Percentiles rank a stretch among this genome's conserved stretches.
Evolutionary conservation across 2,113 vertebrate species (phyloP).

Genomic region (Nothobranchius kuhntae): DNA sequence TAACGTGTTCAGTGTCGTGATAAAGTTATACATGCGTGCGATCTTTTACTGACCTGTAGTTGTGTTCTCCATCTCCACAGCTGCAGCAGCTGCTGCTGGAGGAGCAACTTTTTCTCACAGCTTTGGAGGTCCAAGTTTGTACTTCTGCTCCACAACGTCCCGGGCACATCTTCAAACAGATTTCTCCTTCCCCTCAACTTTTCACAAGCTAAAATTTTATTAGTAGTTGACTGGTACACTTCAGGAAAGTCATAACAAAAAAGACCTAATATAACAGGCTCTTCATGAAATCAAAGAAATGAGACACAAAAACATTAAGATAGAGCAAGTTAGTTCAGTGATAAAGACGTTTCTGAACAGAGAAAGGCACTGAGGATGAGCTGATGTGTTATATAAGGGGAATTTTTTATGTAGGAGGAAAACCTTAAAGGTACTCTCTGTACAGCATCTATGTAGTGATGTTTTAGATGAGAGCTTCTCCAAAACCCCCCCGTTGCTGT

Average conservation of each 20-base stretch:
- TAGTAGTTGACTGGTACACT: neutral
- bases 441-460: no score
- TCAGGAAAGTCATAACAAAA: neutral
- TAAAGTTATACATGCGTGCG: no score
- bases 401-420: no score
- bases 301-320: neutral
- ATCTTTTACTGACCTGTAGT: neutral
- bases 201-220: neutral
- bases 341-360: no score
- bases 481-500: neutral
- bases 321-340: no score
- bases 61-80: slow-evolving; percentile 8
- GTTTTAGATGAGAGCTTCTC: no score
- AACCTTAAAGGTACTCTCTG: no score
- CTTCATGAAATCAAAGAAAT: neutral
- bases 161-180: neutral
- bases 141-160: neutral
- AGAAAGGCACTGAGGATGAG: no score
- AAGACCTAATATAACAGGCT: no score
- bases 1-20: neutral
- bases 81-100: slow-evolving; percentile 51
- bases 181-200: slow-evolving; percentile 3
- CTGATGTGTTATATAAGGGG: no score
- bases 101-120: slow-evolving; percentile 21
- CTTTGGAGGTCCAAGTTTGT: neutral